Base-by-base conservation (phyloP, 2,888 invertebrate genomes). In the Parascotia fuliginaria region DNA sequence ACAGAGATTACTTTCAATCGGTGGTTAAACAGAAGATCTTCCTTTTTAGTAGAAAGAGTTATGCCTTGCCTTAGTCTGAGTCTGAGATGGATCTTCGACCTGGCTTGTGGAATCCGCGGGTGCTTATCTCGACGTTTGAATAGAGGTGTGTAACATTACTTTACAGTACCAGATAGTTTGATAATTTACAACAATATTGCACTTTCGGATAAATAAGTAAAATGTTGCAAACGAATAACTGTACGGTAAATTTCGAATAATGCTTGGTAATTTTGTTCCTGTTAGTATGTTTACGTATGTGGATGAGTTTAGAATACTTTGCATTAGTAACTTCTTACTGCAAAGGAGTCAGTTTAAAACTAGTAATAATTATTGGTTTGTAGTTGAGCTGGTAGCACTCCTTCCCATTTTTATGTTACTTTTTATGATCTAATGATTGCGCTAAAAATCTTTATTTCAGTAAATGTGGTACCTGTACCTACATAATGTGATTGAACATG, bases 141-240 rank as follows among this genome's bases (percentile, higher is more conserved):
- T 62, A 49, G 55, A 60, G 38, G 56, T 36, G 24, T 33, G 36
- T 50, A 51, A 60, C 55, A 44, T 57, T 66, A 57, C 36, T 49
- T 13, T 38, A 52, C 34, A 47, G 52, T 42, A 36, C 34, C 48
- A 40, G 56, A 57, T 46, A 52, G 55, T 42, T 36, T 44, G 43
- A 49, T 59, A 36, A 48, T 62, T 66, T 57, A 49, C 49, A 53
- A 52, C 49, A 52, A 56, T 56, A 66, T 52, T 54, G 45, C 55
- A 55, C 42, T 41, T 29, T 22, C 33, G 34, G 28, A 38, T 55
- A 58, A 60, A 56, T 58, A 57, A 44, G 38, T 52, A 32, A 56
- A 65, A 65, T 62, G 40, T 47, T 62, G 40, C 48, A 36, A 54
- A 55, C 27, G 33, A 36, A 7, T 55, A 66, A 55, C 65, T 59